Percentiles rank a stretch among this genome's conserved stretches.
Conservation (phyloP, 2,888 invertebrate genomes). For the Suillia variegata region DNA sequence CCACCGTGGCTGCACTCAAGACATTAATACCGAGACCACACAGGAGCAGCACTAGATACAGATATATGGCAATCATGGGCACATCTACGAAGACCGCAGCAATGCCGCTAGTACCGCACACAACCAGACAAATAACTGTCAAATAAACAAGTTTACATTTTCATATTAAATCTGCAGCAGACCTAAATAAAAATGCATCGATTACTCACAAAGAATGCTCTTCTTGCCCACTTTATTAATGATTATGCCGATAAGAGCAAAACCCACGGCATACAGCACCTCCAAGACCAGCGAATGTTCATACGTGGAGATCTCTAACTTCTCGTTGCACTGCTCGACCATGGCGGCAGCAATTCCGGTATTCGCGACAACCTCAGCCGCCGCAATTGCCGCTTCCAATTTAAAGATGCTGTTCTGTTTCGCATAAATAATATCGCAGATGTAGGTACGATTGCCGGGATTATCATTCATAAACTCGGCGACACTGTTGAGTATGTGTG, state of each 20-base stretch:
- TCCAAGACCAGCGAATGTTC: slow-evolving; percentile 47
- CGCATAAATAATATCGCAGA: slow-evolving; percentile 46
- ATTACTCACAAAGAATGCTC: slow-evolving; percentile 39
- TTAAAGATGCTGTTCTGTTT: slow-evolving; percentile 25
- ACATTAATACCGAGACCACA: slow-evolving; percentile 46
- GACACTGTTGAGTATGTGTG: slow-evolving; percentile 52
- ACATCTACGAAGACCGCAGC: slow-evolving; percentile 36
- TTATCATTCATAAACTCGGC: slow-evolving; percentile 42
- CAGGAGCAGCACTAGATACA: slow-evolving; percentile 43
- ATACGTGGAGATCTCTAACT: slow-evolving; percentile 45
- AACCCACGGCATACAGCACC: slow-evolving; percentile 36
- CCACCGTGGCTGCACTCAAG: slow-evolving; percentile 50
- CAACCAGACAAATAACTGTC: slow-evolving; percentile 37
- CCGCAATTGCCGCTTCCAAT: slow-evolving; percentile 14
- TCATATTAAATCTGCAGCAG: neutral
- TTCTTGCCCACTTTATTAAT: slow-evolving; percentile 39
- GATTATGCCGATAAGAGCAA: slow-evolving; percentile 37
- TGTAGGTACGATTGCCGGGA: slow-evolving; percentile 36
- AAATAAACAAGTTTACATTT: slow-evolving; percentile 24
- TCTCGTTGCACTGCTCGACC: slow-evolving; percentile 36
- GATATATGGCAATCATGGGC: slow-evolving; percentile 42
- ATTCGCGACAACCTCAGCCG: neutral
- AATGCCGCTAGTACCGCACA: slow-evolving; percentile 41
- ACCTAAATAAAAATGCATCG: too few species aligned
- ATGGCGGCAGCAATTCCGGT: neutral